Conservation (phyloP, 2,797 vertebrate genomes). For the Sebastes oblongus region DNA sequence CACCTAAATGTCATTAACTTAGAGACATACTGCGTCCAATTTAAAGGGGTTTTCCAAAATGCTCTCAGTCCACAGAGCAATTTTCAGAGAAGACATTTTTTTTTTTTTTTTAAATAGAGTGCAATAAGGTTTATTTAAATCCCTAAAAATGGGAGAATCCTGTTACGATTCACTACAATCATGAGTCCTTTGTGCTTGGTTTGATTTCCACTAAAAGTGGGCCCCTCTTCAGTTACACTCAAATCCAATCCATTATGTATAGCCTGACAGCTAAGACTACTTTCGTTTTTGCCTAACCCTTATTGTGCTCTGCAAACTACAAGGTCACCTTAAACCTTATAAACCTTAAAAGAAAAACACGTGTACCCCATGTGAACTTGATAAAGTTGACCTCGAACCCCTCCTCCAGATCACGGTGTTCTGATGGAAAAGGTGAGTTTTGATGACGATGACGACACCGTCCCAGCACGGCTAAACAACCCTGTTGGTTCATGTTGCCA, state of each 20-base stretch:
- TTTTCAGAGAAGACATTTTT: not conserved
- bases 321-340: not conserved
- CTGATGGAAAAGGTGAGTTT: slow-evolving; percentile 34
- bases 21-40: slow-evolving; percentile 1
- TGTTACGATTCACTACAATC: not conserved
- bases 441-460: not conserved
- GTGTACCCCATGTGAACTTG: not conserved
- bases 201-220: not conserved
- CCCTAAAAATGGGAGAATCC: not conserved
- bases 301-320: not conserved
- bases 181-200: not conserved
- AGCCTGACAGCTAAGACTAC: not conserved
- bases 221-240: not conserved
- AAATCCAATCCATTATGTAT: not conserved
- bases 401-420: not conserved
- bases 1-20: slow-evolving; percentile 6
- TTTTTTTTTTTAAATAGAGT: not conserved
- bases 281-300: not conserved
- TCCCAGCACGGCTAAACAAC: slow-evolving; percentile 24
- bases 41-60: slow-evolving; percentile 29
- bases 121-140: not conserved
- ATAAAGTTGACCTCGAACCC: slow-evolving; percentile 1
- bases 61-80: not conserved
- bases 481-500: slow-evolving; percentile 57
- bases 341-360: not conserved